A percentile compares a stretch with the other conserved stretches of the same genome.
These are phyloP conservation scores for Geophilus truncorum DNA, from an alignment of 2,888 invertebrate species.

Conservation along the genomic window DNA sequence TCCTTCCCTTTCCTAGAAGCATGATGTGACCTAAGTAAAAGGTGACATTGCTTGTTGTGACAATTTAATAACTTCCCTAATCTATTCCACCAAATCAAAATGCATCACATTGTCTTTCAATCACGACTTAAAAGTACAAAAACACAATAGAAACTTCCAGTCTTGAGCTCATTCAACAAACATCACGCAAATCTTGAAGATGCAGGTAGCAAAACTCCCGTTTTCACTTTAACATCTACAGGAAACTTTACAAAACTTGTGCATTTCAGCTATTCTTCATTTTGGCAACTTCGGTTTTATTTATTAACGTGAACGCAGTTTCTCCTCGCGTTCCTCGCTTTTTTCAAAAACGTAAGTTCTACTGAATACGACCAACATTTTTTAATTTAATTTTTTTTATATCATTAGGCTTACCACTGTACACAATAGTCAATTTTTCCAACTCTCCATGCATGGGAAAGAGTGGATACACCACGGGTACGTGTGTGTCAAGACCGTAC, in stretches of 20 bases:
- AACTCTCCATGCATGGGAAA: not conserved
- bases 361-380: not conserved
- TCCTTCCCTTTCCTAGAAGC: not conserved
- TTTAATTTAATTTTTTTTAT: too few relatives aligned
- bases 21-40: not conserved
- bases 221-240: not conserved
- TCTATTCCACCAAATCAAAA: not conserved
- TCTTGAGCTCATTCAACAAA: not conserved
- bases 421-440: not conserved
- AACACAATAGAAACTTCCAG: not conserved
- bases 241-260: not conserved
- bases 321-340: too few relatives aligned
- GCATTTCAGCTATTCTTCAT: not conserved
- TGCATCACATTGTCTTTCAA: not conserved
- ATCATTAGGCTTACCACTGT: not conserved
- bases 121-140: slow-evolving; percentile 1
- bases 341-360: not conserved
- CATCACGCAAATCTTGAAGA: not conserved
- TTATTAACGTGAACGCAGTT: too few relatives aligned
- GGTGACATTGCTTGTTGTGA: not conserved
- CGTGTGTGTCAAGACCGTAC: not conserved
- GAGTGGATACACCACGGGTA: not conserved
- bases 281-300: not conserved
- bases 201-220: not conserved
- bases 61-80: not conserved